Evolutionary conservation across 1,140 invertebrate genomes (phyloP), one percentile per base, ranked within the genome.

Genomic region (Drosophila bipectinata): DNA sequence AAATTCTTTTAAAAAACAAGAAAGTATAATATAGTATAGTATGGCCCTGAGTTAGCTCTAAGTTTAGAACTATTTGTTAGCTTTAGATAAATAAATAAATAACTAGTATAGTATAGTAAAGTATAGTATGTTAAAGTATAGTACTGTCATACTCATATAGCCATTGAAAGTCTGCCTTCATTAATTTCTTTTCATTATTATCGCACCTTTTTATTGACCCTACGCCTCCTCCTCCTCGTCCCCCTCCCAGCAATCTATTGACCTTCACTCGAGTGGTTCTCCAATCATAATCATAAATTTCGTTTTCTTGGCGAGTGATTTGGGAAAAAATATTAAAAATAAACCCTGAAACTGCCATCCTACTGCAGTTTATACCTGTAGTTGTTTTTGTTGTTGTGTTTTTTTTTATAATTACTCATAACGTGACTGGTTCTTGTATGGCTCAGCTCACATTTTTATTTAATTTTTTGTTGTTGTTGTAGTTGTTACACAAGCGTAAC

Each of bases 401-500:
- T 32, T 32, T 32, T 32, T 32, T 32, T 32, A 3, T 9, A 52
- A 47, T 72, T 72, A 45, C 67, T 72, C 66, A 72, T 72, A 59
- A 72, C 68, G 68, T 72, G 67, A 72, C 68, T 72, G 45, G 68
- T 72, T 72, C 68, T 72, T 72, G 67, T 60, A 37, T 47, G 47
- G 45, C 54, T 15, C 39, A 56, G 12, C 14, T 41, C 14, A 6
- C 2, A 12, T 12, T 37, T 68, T 47, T n/a, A n/a, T 14, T 57
- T 21, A 8, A 26, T 39, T 39, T 9, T 26, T 34, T 15, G 37
- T 14, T 54, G 18, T 58, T 12, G 37, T 14, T 54, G 18, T 58
- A 49, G 21, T 49, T 71, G 68, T 72, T 72, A 60, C 68, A 72
- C 55, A 72, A 72, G 67, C 68, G 67, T 72, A 72, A 72, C 67